A percentile compares a stretch with the other conserved stretches of the same genome.
These are phyloP conservation scores for Microtus richardsoni DNA, from an alignment of 2,113 vertebrate species.

Conservation along the genomic window DNA sequence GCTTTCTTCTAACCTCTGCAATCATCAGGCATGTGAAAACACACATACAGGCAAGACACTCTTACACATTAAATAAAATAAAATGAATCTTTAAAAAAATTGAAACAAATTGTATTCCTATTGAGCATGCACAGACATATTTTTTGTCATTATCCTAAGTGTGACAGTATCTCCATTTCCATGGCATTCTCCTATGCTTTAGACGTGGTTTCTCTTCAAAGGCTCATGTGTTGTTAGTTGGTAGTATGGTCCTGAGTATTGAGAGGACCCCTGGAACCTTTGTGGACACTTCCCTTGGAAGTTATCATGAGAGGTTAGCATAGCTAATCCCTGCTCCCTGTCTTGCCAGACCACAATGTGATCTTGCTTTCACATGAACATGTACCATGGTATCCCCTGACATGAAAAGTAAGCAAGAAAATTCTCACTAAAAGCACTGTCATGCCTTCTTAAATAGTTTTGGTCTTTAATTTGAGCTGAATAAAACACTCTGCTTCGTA, in stretches of 20 bases:
- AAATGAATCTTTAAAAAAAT: neutral
- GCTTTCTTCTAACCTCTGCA: neutral
- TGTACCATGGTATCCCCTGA: neutral
- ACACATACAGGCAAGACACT: neutral
- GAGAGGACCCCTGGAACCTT: neutral
- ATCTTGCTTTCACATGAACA: neutral
- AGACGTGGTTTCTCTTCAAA: neutral
- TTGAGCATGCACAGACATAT: neutral
- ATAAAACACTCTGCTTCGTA: neutral
- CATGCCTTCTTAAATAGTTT: neutral
- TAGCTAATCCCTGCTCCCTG: neutral
- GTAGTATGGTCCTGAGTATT: neutral
- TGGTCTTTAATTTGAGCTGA: neutral
- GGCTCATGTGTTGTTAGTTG: neutral
- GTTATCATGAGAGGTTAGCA: neutral
- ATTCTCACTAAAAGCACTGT: neutral
- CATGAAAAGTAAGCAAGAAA: neutral
- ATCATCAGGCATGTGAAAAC: neutral
- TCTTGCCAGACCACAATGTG: neutral
- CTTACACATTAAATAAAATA: neutral
- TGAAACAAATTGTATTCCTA: neutral
- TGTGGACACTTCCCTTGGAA: neutral
- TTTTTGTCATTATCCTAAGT: neutral
- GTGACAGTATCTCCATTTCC: neutral
- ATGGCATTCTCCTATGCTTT: neutral